Percentiles rank a stretch among this genome's conserved stretches.
phyloP scores from a whole-genome alignment of 2,797 vertebrate species.

The Squalus acanthias region DNA sequence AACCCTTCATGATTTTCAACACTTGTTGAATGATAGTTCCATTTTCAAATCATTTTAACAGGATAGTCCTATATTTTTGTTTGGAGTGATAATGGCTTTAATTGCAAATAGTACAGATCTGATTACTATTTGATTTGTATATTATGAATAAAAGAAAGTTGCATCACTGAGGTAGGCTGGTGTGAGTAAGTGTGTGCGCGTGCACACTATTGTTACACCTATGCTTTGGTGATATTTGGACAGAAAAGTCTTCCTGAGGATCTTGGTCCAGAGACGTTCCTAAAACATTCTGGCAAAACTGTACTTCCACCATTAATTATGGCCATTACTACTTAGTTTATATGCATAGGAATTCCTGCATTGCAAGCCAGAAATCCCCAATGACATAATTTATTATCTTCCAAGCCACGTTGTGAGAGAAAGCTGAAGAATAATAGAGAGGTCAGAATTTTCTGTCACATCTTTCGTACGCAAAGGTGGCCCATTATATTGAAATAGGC shows the following conservation, averaged over 20 bases:
- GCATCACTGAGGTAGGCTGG: background rate
- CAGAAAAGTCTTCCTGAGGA: background rate
- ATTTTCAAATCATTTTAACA: background rate
- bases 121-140: background rate
- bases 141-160: background rate
- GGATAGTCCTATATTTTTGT: background rate
- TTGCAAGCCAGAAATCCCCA: background rate
- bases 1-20: too few relatives aligned
- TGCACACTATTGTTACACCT: background rate
- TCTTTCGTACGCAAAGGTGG: background rate
- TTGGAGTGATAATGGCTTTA: background rate
- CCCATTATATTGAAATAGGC: slow-evolving; percentile 11
- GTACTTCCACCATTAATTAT: background rate
- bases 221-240: background rate
- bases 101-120: background rate
- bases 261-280: background rate
- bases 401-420: background rate
- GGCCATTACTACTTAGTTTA: background rate
- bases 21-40: background rate
- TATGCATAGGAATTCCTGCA: background rate
- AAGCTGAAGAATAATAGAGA: background rate
- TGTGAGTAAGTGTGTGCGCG: background rate
- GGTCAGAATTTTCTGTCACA: background rate
- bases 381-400: background rate
- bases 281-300: background rate